These are phyloP conservation scores for Tauraco hartlaubi DNA, from an alignment of 2,797 vertebrate genomes.

Conservation along the genomic window DNA sequence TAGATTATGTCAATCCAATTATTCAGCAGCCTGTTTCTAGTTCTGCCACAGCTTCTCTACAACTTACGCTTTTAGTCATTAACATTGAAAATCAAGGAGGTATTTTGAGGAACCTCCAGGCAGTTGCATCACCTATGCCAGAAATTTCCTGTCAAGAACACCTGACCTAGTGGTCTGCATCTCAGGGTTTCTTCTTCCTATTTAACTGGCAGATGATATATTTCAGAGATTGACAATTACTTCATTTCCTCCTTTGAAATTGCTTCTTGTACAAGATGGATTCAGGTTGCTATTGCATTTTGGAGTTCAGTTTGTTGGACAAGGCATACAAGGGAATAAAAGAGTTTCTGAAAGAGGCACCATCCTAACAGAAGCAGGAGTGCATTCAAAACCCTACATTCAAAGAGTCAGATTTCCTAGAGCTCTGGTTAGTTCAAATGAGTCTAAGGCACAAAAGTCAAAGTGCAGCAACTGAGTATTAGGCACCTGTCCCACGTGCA, in stretches of 20 bases:
- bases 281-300: neutral
- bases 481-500: fast-evolving
- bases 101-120: neutral
- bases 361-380: neutral
- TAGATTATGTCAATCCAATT: neutral
- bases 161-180: neutral
- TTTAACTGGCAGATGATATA: neutral
- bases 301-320: neutral
- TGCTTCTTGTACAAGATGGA: neutral
- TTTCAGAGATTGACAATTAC: neutral
- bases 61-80: neutral
- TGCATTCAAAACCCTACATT: neutral
- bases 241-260: neutral
- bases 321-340: neutral
- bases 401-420: neutral
- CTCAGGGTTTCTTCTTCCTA: neutral
- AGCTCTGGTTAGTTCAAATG: neutral
- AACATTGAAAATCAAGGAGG: neutral
- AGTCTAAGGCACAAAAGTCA: neutral
- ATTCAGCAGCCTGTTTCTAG: neutral
- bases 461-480: neutral
- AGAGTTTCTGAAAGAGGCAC: neutral
- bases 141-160: neutral
- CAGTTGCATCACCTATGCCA: neutral
- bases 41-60: neutral